Evolutionary conservation across 2,797 vertebrate genomes (phyloP).

Genomic region (Pipistrellus kuhlii): DNA sequence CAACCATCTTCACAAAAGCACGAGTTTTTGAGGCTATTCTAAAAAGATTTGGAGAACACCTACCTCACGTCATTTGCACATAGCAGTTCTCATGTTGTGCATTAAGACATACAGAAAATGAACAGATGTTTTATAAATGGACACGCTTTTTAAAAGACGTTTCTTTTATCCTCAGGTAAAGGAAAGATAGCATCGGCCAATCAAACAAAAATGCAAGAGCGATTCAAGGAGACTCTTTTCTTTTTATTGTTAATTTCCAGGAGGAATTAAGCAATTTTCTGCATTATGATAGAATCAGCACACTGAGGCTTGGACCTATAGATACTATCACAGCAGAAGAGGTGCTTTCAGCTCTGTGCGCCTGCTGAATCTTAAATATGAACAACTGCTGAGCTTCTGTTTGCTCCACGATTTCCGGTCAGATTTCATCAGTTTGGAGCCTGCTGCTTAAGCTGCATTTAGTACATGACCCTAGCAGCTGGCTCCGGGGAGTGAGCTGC

Average conservation of each 20-base stretch:
- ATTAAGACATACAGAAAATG: conserved; percentile 40
- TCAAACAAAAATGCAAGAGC: conserved; percentile 90
- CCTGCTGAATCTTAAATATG: conserved; percentile 88
- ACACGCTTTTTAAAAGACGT: conserved; percentile 60
- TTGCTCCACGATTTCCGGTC: conserved; percentile 84
- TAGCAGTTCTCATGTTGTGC: conserved; percentile 6
- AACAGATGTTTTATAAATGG: conserved; percentile 75
- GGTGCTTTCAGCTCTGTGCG: conserved; percentile 82
- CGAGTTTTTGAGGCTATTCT: not conserved
- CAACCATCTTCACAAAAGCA: not conserved
- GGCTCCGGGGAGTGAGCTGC: conserved; percentile 76
- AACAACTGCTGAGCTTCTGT: conserved; percentile 79
- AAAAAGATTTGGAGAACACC: not conserved
- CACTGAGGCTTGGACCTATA: conserved; percentile 91
- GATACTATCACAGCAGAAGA: conserved; percentile 90
- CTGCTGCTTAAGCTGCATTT: conserved; percentile 72
- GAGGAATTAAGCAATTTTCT: conserved; percentile 94
- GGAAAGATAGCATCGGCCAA: conserved; percentile 94
- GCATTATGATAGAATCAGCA: conserved; percentile 96
- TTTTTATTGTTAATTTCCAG: conserved; percentile 91
- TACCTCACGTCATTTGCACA: conserved; percentile 57
- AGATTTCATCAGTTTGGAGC: conserved; percentile 80
- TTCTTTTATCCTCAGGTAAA: conserved; percentile 81
- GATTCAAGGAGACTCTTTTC: conserved; percentile 93
- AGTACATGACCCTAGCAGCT: conserved; percentile 78